These are phyloP conservation scores for Propithecus coquereli DNA, from an alignment of 2,113 vertebrate species.

Conservation along the genomic window DNA sequence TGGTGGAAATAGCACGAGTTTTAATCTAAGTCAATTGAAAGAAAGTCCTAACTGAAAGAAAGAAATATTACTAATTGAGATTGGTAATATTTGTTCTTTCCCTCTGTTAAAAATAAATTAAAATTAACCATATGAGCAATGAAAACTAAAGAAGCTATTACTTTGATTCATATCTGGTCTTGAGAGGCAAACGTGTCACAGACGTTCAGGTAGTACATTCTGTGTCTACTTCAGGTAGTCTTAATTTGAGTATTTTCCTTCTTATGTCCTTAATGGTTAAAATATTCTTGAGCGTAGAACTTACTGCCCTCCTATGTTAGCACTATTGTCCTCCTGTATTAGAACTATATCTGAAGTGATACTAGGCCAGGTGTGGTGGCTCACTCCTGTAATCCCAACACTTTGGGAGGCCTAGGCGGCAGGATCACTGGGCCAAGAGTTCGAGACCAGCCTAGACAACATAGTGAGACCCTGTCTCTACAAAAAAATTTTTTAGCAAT, in stretches of 20 bases:
- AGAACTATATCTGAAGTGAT: not conserved
- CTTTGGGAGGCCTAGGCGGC: too few species aligned
- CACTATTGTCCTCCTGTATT: not conserved
- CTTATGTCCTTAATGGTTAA: not conserved
- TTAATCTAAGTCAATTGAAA: slow-evolving; percentile 25
- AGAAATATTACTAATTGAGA: not conserved
- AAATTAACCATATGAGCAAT: not conserved
- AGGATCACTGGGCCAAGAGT: too few species aligned
- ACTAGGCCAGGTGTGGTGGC: too few species aligned
- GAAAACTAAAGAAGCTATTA: not conserved
- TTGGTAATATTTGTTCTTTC: not conserved
- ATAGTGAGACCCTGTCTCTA: too few species aligned
- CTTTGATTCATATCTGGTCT: not conserved
- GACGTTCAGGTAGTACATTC: not conserved
- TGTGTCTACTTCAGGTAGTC: not conserved
- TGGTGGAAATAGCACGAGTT: not conserved
- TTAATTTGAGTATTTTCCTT: slow-evolving; percentile 25
- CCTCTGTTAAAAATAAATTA: not conserved
- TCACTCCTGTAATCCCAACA: too few species aligned
- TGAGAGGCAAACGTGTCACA: not conserved
- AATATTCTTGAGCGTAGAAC: not conserved
- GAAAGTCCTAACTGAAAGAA: not conserved
- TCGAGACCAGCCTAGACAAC: too few species aligned
- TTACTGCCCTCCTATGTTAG: not conserved
- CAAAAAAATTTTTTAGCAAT: too few species aligned